Conservation (phyloP, 53 echinoderm and acorn worm species). For the Crossaster papposus region DNA sequence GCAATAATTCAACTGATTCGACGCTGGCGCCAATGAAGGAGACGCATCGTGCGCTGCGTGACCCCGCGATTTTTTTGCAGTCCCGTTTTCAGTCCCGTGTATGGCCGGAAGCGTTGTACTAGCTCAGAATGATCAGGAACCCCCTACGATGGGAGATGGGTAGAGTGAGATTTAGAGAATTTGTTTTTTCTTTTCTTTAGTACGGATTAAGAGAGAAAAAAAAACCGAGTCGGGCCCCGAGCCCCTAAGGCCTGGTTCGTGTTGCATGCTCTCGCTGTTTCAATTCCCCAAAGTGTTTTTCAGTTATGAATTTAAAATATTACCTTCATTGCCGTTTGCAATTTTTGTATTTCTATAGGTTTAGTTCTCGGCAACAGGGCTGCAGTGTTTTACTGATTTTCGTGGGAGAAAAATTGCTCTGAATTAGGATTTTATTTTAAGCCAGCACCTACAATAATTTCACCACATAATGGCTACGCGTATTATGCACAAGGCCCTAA, state of each 20-base stretch:
- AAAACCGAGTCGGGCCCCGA: not conserved
- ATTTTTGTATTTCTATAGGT: no score
- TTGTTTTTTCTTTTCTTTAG: no score
- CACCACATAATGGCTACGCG: no score
- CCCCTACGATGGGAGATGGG: not conserved
- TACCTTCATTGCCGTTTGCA: no score
- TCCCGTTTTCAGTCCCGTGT: not conserved
- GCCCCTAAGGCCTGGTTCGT: constrained; percentile 35
- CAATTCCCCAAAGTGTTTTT: not conserved
- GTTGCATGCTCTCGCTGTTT: not conserved
- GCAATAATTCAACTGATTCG: not conserved
- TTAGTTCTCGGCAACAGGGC: no score
- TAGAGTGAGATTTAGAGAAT: no score
- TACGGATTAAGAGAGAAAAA: not conserved
- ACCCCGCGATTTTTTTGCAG: not conserved
- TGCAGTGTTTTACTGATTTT: no score
- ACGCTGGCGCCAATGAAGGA: not conserved
- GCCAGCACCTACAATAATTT: no score
- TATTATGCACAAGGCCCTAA: no score
- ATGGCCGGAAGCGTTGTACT: not conserved
- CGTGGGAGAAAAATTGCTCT: no score
- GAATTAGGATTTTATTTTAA: no score
- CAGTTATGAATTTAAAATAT: not conserved
- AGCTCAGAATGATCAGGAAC: not conserved
- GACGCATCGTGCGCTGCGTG: not conserved